These are phyloP conservation scores for Nothobranchius kuhntae DNA, from an alignment of 2,113 vertebrate genomes.

Conservation along the genomic window DNA sequence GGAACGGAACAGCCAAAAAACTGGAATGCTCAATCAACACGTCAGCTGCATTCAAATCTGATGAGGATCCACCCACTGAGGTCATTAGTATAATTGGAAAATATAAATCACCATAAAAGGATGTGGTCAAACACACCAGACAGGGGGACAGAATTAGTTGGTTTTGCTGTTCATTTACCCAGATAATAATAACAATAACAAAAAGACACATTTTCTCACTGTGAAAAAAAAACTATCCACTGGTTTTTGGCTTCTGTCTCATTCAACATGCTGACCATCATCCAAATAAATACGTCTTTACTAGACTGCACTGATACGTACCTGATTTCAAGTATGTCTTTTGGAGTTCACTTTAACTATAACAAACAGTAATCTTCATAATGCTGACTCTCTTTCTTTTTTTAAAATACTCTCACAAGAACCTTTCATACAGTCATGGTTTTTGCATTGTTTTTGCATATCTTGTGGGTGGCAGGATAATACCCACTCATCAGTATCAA, in stretches of 20 bases:
- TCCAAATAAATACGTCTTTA: slow-evolving; percentile 74
- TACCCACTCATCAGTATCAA: slow-evolving; percentile 55
- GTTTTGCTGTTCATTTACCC: background rate
- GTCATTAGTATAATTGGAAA: slow-evolving; percentile 41
- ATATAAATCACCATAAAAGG: slow-evolving; percentile 38
- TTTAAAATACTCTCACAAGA: slow-evolving; percentile 73
- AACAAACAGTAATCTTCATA: slow-evolving; percentile 82
- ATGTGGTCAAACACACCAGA: slow-evolving; percentile 45
- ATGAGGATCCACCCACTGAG: slow-evolving; percentile 77
- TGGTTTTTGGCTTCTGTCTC: slow-evolving; percentile 12
- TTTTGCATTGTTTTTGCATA: slow-evolving; percentile 99
- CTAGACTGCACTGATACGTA: slow-evolving; percentile 92
- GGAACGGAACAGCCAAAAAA: slow-evolving; percentile 74
- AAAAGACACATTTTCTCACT: too few species aligned
- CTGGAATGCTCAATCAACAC: slow-evolving; percentile 85
- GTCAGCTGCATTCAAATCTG: slow-evolving; percentile 89
- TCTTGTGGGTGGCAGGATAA: slow-evolving; percentile 89
- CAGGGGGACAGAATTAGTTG: slow-evolving; percentile 6
- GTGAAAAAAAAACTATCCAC: too few species aligned
- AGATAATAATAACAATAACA: slow-evolving; percentile 7
- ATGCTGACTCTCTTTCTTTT: slow-evolving; percentile 17
- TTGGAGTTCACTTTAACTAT: slow-evolving; percentile 86
- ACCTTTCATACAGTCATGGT: slow-evolving; percentile 81
- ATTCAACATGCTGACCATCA: slow-evolving; percentile 62
- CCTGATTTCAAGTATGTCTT: slow-evolving; percentile 96